phyloP scores from a whole-genome alignment of 2,888 invertebrate genomes.

The Brachynemurus nebulosus region DNA sequence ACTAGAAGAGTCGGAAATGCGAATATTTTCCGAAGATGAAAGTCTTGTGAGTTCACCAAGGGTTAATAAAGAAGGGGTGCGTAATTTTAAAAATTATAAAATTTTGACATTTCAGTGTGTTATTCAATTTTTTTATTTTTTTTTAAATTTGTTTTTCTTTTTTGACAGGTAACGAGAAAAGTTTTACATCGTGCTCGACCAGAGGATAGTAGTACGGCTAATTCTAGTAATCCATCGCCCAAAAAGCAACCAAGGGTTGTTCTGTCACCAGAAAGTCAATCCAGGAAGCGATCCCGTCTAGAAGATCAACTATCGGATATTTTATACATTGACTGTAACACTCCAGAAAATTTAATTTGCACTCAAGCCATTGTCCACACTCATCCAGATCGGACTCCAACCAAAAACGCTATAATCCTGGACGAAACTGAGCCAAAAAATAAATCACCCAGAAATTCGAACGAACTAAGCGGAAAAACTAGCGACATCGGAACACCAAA shows the following conservation, averaged over 20 bases:
- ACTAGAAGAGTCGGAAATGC: slow-evolving; percentile 70
- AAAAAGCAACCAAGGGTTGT: slow-evolving; percentile 44
- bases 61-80: slow-evolving; percentile 32
- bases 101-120: slow-evolving; percentile 1
- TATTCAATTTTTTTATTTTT: slow-evolving; percentile 5
- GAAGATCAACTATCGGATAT: slow-evolving; percentile 68
- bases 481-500: too few species aligned
- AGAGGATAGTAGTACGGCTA: slow-evolving; percentile 39
- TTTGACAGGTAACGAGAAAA: slow-evolving; percentile 33
- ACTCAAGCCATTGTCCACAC: slow-evolving; percentile 29
- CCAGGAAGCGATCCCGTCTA: slow-evolving; percentile 51
- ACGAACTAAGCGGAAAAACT: slow-evolving; percentile 11
- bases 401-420: slow-evolving; percentile 9
- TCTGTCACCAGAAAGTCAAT: slow-evolving; percentile 35
- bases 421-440: slow-evolving; percentile 29
- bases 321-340: slow-evolving; percentile 68
- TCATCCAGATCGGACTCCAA: slow-evolving; percentile 11
- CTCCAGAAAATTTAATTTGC: slow-evolving; percentile 43
- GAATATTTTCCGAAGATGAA: slow-evolving; percentile 82
- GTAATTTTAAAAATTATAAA: slow-evolving; percentile 15
- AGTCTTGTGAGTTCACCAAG: slow-evolving; percentile 45
- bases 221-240: slow-evolving; percentile 43
- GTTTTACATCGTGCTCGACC: slow-evolving; percentile 37
- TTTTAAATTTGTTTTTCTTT: slow-evolving; percentile 6
- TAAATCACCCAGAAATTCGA: slow-evolving; percentile 29